Conservation (phyloP, 2,113 vertebrate genomes). For the Tachysurus vachellii region DNA sequence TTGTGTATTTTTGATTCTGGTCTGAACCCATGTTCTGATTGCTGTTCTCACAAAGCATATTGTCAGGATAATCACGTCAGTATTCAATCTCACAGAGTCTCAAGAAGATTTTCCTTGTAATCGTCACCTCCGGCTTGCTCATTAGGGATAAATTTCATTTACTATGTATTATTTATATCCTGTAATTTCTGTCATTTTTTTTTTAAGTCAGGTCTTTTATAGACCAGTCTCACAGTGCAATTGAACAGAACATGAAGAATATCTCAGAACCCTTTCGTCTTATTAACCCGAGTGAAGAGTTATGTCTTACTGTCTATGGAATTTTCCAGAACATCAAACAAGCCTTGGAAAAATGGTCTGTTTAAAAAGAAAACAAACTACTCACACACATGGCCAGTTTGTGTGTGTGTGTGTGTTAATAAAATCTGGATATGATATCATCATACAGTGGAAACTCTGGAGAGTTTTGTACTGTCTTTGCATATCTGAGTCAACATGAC, state of each 20-base stretch:
- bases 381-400: not conserved
- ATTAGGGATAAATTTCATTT: too few relatives aligned
- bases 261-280: not conserved
- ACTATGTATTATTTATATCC: too few relatives aligned
- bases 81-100: not conserved
- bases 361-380: slow-evolving; percentile 8
- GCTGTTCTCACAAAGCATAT: not conserved
- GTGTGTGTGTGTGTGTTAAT: slow-evolving; percentile 7
- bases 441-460: slow-evolving; percentile 28
- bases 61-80: not conserved
- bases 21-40: not conserved
- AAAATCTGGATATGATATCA: slow-evolving; percentile 26
- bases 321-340: not conserved
- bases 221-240: not conserved
- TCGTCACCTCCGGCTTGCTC: too few relatives aligned
- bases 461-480: slow-evolving; percentile 2
- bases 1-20: not conserved
- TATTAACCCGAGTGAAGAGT: not conserved
- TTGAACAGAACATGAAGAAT: not conserved
- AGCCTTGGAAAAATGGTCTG: slow-evolving; percentile 1
- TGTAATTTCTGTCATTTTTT: not conserved
- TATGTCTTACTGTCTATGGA: not conserved
- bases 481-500: slow-evolving; percentile 34
- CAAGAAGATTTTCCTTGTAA: too few relatives aligned
- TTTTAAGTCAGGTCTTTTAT: not conserved